phyloP scores from a whole-genome alignment of 2,113 vertebrate species.

The Leiothrix lutea region DNA sequence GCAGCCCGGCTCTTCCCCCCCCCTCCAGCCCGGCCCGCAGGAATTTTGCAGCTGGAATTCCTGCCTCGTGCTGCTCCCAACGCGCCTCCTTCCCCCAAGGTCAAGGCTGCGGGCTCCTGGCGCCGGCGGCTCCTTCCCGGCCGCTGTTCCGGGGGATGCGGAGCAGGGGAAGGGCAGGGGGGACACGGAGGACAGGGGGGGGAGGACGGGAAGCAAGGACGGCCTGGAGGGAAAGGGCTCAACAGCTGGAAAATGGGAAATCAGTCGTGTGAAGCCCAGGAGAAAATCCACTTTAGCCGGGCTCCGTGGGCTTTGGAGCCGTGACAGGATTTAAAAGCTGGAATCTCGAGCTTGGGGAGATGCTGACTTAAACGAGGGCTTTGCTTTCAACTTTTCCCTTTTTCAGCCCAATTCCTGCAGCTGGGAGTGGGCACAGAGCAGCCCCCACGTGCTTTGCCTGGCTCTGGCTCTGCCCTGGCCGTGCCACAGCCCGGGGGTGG shows the following conservation, averaged over 20 bases:
- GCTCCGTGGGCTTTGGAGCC: not conserved
- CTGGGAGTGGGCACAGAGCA: not conserved
- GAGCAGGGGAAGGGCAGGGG: not conserved
- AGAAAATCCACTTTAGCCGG: not conserved
- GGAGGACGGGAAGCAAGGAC: not conserved
- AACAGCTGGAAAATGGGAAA: conserved; percentile 9
- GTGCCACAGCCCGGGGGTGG: not conserved
- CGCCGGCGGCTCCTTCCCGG: not conserved
- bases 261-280: not conserved
- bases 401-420: not conserved
- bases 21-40: not conserved
- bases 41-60: conserved; percentile 23
- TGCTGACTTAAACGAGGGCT: conserved; percentile 31
- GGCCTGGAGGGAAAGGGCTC: not conserved
- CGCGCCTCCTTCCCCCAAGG: not conserved
- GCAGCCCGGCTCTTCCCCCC: not conserved
- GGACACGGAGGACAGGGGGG: not conserved
- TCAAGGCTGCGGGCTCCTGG: not conserved
- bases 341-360: not conserved
- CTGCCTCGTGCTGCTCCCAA: not conserved
- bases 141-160: not conserved
- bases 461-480: not conserved
- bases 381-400: not conserved
- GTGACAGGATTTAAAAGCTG: not conserved
- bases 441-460: rapidly evolving